Base-by-base conservation (phyloP, 2,797 vertebrate species). In the Telmatherina bonti region DNA sequence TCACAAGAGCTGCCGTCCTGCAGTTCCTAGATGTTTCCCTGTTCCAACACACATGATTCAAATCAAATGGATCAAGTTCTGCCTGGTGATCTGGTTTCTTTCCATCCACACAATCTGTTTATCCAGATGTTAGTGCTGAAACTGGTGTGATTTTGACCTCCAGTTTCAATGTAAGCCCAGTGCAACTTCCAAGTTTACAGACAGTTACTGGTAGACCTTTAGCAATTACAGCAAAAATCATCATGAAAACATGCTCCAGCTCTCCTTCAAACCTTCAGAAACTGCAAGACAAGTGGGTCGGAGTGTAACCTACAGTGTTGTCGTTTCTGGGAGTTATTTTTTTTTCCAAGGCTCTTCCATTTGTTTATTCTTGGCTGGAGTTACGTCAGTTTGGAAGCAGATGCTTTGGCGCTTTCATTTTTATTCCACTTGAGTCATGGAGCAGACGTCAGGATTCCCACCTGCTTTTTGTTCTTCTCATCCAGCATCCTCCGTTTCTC, bases 371-470 rank as follows among this genome's bases (percentile, higher is more conserved):
- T 80, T 77, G 61, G 85, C 57, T 75, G 63, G 30, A 60, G 29
- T 74, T 79, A 58, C 31, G 57, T 81, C 78, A 76, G 70, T 27
- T 29, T 58, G 35, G 65, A 76, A 74, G 61, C 70, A 59, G 65
- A 78, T 20, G 12, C 41, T 30, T 54, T 33, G 38, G 58, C 62
- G 58, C 69, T 84, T 82, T 65, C 35, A 59, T 65, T 65, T 78
- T 55, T 51, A 5, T 77, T 76, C 56, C 55, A 67, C 71, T 52
- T 53, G 57, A 77, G 64, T 61, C 72, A 69, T 6, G 22, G 63
- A 70, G 69, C 66, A 71, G 61, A 76, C 74, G 58, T 58, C 72
- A 88, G 62, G 85, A 87, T 76, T 85, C 79, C 84, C 80, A 82
- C 82, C 82, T 85, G 78, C 59, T 72, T 62, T 47, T 30, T 66